Conservation (phyloP, 2,797 vertebrate species). For the Clarias laeviceps region DNA sequence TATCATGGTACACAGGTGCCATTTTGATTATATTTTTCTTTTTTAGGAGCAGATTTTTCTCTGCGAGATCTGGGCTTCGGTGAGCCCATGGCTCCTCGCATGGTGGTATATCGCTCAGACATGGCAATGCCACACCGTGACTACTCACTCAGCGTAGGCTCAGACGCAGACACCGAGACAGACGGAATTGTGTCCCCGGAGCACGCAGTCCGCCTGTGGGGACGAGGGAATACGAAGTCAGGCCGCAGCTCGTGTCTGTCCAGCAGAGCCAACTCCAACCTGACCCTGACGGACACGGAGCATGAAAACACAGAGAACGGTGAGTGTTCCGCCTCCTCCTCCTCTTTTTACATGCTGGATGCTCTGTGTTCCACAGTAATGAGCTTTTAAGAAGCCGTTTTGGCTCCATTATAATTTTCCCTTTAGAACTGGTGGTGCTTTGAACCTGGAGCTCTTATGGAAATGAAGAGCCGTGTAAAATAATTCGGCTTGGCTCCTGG, state of each 20-base stretch:
- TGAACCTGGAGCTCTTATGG: slow-evolving; percentile 30
- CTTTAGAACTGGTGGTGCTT: slow-evolving; percentile 27
- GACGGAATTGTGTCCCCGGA: slow-evolving; percentile 91
- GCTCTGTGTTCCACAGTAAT: slow-evolving; percentile 32
- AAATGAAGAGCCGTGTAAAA: slow-evolving; percentile 27
- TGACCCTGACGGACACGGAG: slow-evolving; percentile 96
- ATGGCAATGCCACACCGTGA: slow-evolving; percentile 88
- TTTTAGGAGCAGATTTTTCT: slow-evolving; percentile 87
- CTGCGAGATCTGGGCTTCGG: slow-evolving; percentile 90
- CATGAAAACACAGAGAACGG: slow-evolving; percentile 96
- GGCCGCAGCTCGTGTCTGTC: slow-evolving; percentile 96
- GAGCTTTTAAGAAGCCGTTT: slow-evolving; percentile 30
- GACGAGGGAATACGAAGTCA: slow-evolving; percentile 86
- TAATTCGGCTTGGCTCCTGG: slow-evolving; percentile 27
- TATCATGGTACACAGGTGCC: too few species aligned
- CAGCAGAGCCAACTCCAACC: slow-evolving; percentile 96
- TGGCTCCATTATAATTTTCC: slow-evolving; percentile 17
- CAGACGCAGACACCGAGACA: slow-evolving; percentile 90
- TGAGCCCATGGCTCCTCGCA: slow-evolving; percentile 83
- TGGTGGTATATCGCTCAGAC: slow-evolving; percentile 87
- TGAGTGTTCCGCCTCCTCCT: slow-evolving; percentile 64
- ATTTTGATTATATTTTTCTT: not conserved
- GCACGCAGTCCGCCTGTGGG: slow-evolving; percentile 90
- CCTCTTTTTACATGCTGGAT: not conserved
- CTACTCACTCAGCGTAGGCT: slow-evolving; percentile 88